phyloP scores from a whole-genome alignment of 1,140 invertebrate species.

The Mycetomoellerius zeteki region DNA sequence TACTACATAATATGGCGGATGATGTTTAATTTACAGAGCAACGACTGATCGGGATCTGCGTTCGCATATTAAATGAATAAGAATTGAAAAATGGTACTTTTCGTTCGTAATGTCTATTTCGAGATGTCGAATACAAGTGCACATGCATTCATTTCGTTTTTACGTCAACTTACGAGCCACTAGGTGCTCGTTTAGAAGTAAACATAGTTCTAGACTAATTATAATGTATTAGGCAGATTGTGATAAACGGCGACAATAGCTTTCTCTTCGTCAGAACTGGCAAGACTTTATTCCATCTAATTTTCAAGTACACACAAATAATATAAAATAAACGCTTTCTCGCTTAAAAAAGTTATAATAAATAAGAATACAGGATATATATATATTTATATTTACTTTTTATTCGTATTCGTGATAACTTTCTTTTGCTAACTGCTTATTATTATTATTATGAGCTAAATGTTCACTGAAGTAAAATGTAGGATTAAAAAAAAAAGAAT shows the following conservation, averaged over 20 bases:
- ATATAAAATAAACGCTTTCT: neutral
- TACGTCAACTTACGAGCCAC: slow-evolving; percentile 43
- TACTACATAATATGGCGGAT: slow-evolving; percentile 22
- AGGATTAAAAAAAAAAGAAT: neutral
- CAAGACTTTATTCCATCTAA: slow-evolving; percentile 16
- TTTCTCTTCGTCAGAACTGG: slow-evolving; percentile 53
- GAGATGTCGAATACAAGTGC: slow-evolving; percentile 29
- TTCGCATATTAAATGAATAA: slow-evolving; percentile 37
- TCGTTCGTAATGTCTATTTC: slow-evolving; percentile 36
- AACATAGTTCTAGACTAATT: slow-evolving; percentile 54
- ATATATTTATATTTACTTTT: neutral
- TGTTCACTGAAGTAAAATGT: neutral
- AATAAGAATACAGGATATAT: slow-evolving; percentile 21
- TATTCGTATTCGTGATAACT: neutral
- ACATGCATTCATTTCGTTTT: slow-evolving; percentile 45
- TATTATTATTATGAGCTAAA: neutral
- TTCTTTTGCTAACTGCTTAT: neutral
- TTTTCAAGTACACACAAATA: neutral
- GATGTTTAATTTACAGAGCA: slow-evolving; percentile 55
- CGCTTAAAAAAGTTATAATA: neutral
- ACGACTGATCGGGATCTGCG: slow-evolving; percentile 48
- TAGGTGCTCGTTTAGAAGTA: slow-evolving; percentile 49
- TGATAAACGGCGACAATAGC: slow-evolving; percentile 64
- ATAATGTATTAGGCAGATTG: slow-evolving; percentile 60
- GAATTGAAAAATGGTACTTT: slow-evolving; percentile 45